A percentile compares a stretch with the other conserved stretches of the same genome.
phyloP scores from a whole-genome alignment of 2,888 invertebrate genomes.

The Agrotis exclamationis region DNA sequence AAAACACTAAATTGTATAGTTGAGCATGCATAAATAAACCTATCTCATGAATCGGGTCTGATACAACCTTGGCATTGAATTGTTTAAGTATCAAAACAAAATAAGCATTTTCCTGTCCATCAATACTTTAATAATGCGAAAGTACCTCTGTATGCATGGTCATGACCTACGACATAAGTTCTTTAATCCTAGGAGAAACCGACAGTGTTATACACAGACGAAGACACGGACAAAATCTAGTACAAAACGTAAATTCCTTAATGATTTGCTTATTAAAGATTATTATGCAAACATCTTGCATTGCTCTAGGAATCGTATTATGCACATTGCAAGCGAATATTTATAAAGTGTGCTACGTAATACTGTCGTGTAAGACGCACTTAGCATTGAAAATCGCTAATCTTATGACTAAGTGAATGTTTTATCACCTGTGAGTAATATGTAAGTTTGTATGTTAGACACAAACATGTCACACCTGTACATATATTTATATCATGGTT shows the following conservation, averaged over 20 bases:
- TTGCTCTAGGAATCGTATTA: conserved; percentile 5
- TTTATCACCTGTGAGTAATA: conserved; percentile 73
- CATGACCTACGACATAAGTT: no score
- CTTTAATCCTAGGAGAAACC: no score
- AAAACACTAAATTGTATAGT: not conserved
- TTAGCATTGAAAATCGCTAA: conserved; percentile 79
- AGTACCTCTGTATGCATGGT: not conserved
- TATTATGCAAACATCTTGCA: conserved; percentile 14
- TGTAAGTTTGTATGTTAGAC: conserved; percentile 51
- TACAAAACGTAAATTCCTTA: not conserved
- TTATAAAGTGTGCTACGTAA: conserved; percentile 22
- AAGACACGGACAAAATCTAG: not conserved
- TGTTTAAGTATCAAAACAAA: not conserved
- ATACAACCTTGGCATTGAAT: conserved; percentile 10
- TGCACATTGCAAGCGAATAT: conserved; percentile 8
- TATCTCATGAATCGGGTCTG: conserved; percentile 5
- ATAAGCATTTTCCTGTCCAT: conserved; percentile 1
- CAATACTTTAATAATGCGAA: not conserved
- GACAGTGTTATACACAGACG: not conserved
- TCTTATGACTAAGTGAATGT: conserved; percentile 76
- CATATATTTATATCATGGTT: conserved; percentile 5
- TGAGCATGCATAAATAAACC: not conserved
- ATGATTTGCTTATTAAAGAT: not conserved
- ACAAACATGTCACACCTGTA: conserved; percentile 64
- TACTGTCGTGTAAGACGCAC: conserved; percentile 43